Evolutionary conservation across 2,113 vertebrate species (phyloP).

Genomic region (Chiloscyllium plagiosum): DNA sequence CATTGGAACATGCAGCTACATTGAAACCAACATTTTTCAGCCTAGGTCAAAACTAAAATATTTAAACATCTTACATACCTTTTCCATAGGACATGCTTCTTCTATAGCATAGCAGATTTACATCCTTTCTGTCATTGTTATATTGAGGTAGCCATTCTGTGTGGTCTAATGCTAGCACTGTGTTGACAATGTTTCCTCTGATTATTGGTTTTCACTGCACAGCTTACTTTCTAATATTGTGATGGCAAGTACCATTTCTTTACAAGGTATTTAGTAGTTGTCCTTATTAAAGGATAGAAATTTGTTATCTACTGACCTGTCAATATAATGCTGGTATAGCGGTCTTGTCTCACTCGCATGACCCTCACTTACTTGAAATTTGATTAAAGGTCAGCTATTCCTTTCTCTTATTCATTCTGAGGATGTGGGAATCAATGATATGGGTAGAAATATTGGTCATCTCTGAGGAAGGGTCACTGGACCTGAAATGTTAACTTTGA

Average conservation of each 20-base stretch:
- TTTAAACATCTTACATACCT: neutral
- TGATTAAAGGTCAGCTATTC: neutral
- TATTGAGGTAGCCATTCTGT: neutral
- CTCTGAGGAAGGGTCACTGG: too few species aligned
- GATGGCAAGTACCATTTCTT: neutral
- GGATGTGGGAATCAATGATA: neutral
- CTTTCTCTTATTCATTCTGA: neutral
- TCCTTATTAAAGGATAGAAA: neutral
- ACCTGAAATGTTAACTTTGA: too few species aligned
- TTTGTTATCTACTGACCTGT: neutral
- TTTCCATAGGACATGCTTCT: neutral
- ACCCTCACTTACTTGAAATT: neutral
- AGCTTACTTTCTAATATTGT: neutral
- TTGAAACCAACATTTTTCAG: neutral
- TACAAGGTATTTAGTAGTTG: neutral
- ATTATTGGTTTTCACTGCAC: neutral
- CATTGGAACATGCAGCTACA: too few species aligned
- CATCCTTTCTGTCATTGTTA: neutral
- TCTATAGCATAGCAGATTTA: too few species aligned
- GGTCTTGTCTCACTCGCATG: neutral
- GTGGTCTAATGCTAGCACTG: neutral
- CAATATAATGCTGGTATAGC: neutral
- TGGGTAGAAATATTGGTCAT: neutral
- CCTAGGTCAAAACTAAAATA: neutral
- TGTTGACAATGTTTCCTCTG: neutral